Evolutionary conservation across 2,797 vertebrate species (phyloP).

Genomic region (Poeciliopsis infans): DNA sequence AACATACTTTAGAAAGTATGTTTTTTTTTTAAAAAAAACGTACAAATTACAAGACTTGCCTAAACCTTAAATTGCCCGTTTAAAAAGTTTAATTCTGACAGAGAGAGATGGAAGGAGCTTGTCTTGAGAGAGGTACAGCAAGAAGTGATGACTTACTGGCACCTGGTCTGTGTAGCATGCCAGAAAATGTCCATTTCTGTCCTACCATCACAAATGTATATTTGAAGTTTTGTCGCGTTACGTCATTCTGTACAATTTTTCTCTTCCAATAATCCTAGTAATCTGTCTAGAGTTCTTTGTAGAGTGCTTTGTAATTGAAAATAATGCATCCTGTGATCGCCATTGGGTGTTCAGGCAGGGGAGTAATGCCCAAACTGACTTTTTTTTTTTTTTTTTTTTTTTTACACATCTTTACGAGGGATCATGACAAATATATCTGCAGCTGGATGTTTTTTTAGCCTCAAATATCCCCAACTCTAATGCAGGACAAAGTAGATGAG

Average conservation of each 20-base stretch:
- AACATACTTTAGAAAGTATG: not conserved
- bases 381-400: not conserved
- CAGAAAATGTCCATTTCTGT: not conserved
- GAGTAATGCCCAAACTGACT: not conserved
- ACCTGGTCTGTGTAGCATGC: not conserved
- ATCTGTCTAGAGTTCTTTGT: too few species aligned
- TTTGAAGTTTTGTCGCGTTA: not conserved
- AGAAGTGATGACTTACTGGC: not conserved
- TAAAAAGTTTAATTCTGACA: too few species aligned
- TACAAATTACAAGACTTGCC: not conserved
- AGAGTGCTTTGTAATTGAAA: not conserved
- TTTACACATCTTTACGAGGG: not conserved
- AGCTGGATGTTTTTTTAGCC: constrained; percentile 28
- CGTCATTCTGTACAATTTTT: not conserved
- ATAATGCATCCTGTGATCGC: too few species aligned
- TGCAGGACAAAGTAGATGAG: constrained; percentile 19
- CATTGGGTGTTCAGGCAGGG: too few species aligned
- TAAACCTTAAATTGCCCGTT: not conserved
- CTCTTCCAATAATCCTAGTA: not conserved
- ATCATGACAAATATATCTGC: not conserved
- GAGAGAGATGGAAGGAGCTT: too few species aligned
- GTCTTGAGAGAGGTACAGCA: not conserved
- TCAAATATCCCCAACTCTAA: constrained; percentile 39
- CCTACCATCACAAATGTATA: not conserved
- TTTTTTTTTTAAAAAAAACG: not conserved